A percentile compares a stretch with the other conserved stretches of the same genome.
Evolutionary conservation across 2,797 vertebrate species (phyloP).

Genomic region (Hoplostethus mediterraneus): DNA sequence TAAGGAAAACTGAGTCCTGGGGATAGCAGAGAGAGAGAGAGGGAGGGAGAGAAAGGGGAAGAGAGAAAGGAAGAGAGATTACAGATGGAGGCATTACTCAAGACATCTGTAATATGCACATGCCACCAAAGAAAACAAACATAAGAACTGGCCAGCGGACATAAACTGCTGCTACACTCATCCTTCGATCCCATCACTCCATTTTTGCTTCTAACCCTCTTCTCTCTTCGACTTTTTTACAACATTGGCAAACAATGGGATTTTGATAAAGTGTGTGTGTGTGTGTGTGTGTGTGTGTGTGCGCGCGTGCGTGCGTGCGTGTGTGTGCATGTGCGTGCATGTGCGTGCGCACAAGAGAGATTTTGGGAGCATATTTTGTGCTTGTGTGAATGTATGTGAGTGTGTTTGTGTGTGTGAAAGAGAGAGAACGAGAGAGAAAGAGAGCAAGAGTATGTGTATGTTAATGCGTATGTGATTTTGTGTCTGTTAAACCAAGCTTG

Average conservation of each 20-base stretch:
- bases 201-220: conserved; percentile 31
- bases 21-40: conserved; percentile 64
- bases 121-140: conserved; percentile 77
- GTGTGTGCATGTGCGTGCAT: neutral
- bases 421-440: too few relatives aligned
- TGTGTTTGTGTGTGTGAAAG: neutral
- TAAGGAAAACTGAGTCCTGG: conserved; percentile 79
- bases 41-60: conserved; percentile 27
- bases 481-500: conserved; percentile 7
- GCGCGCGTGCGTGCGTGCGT: neutral
- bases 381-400: too few relatives aligned
- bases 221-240: conserved; percentile 36
- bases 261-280: neutral
- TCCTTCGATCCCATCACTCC: conserved; percentile 28
- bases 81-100: conserved; percentile 82
- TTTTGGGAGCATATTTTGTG: too few relatives aligned
- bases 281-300: neutral
- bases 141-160: conserved; percentile 73
- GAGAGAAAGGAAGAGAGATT: conserved; percentile 62
- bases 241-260: neutral
- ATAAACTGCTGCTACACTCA: conserved; percentile 58
- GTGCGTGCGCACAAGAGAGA: too few relatives aligned
- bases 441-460: neutral
- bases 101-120: conserved; percentile 85
- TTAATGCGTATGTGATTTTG: conserved; percentile 10